Conservation (phyloP, 2,797 vertebrate genomes). For the Crax fasciolata region DNA sequence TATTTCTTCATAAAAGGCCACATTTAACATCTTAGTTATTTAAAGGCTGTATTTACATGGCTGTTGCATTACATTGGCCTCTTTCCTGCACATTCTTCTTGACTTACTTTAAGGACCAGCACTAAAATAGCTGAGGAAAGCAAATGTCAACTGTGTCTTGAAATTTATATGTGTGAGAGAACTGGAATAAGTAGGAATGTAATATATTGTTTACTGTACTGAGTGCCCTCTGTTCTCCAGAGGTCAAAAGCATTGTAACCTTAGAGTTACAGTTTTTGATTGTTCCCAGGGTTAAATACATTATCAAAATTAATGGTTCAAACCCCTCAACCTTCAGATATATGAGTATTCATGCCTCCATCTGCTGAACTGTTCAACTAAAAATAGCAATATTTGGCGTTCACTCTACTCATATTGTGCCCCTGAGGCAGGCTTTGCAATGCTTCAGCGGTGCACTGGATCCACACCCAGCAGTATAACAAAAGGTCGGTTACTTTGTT, state of each 20-base stretch:
- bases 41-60: conserved; percentile 85
- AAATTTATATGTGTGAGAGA: conserved; percentile 87
- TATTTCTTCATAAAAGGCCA: conserved; percentile 81
- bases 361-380: conserved; percentile 91
- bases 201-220: conserved; percentile 92
- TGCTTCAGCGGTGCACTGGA: conserved; percentile 75
- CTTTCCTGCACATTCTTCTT: conserved; percentile 81
- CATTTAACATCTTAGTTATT: conserved; percentile 80
- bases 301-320: conserved; percentile 95
- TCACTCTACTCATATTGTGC: conserved; percentile 77
- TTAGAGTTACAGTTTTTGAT: conserved; percentile 91
- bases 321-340: conserved; percentile 90
- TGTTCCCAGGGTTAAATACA: conserved; percentile 97
- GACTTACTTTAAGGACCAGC: conserved; percentile 82
- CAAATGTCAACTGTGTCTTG: conserved; percentile 87
- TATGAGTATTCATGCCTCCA: conserved; percentile 89
- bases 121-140: conserved; percentile 89
- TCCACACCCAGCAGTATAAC: conserved; percentile 63
- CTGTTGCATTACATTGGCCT: conserved; percentile 77
- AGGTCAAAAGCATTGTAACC: conserved; percentile 93
- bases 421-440: conserved; percentile 82
- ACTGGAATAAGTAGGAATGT: conserved; percentile 93
- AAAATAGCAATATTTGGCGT: conserved; percentile 89
- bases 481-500: conserved; percentile 74
- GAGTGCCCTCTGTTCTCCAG: conserved; percentile 87